Evolutionary conservation across 2,113 vertebrate species (phyloP), one percentile per base, ranked within the genome.

Genomic region (Daboia siamensis): DNA sequence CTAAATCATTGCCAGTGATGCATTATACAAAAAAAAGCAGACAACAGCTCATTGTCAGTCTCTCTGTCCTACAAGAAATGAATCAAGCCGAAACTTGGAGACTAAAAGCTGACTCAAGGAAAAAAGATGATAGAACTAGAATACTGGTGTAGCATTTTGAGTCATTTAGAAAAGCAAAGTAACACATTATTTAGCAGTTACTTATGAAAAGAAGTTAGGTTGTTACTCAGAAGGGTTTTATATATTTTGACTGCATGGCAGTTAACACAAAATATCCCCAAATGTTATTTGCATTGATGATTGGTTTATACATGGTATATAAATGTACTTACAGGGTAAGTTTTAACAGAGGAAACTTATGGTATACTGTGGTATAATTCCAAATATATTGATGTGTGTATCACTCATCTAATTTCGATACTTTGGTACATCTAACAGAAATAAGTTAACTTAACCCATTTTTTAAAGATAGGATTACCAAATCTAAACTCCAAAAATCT

Each of bases 31-130:
- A 86, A 4, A 74, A 57, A 93, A 92, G 1, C 52, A 95, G 64
- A 87, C 3, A 1, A 59, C 85, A 69, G 44, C 12, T 2, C 87
- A 57, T 84, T 94, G 52, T 92, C 59, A 64, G 5, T 89, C 93
- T 90, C 64, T 56, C 93, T 93, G 90, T 51, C 21, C 92, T 29
- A 57, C 20, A 92, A 94, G 44, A 24, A 61, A 51, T 61, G 69
- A 48, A 94, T 54, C 21, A 87, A 94, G 56, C 4, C 29, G 88
- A n/a, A 57, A 93, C 56, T 93, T 0, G 0, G 29, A 26, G 52
- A 91, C 12, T 90, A 91, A 39, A 57, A 93, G 85, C 90, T 39
- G 12, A 93, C 33, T 90, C 23, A 80, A 4, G 13, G 17, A 33
- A 92, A 51, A 93, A 44, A 0, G 80, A 11, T 0, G 48, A 48